Evolutionary conservation across 2,113 vertebrate genomes (phyloP), one percentile per base, ranked within the genome.

Genomic region (Chaenogobius annularis): DNA sequence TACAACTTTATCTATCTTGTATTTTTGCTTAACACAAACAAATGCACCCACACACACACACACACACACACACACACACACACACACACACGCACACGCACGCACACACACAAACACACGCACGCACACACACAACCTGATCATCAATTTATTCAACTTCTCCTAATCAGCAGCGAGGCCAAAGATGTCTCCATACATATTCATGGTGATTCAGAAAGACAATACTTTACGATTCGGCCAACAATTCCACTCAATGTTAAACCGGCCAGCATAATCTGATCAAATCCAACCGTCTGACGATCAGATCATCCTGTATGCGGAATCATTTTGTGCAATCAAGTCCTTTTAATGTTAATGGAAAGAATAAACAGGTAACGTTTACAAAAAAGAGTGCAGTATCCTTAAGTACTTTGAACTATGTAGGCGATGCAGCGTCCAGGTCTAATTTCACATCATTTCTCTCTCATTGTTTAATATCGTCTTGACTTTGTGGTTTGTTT

Each of bases 241-340:
- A 81, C 89, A 89, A 89, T 88, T 87, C 85, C 54, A 84, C 88
- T 87, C 37, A 82, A 84, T 90, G 90, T 90, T 90, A 90, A 80
- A 87, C 80, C 62, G 62, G 81, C 80, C 87, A 87, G 89, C 82
- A 86, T 81, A 87, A 85, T 91, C 83, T 85, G 69, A 68, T n/a
- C 40, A 87, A 88, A 92, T 80, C 85, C 84, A 83, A 85, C 80
- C 85, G 77, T 87, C 87, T 78, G 79, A 83, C 82, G 83, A 88
- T 83, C 73, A 91, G 78, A 79, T 78, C 68, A 81, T 89, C 87
- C 87, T 85, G 88, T 10, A 35, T 8, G 78, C 78, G 82, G 85
- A 86, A 88, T 91, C 85, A 89, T 90, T 91, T 88, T 86, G 75
- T 73, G 76, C 85, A 89, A 88, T 89, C 88, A 84, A 83, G 7